These are phyloP conservation scores for Burhinus bistriatus DNA, from an alignment of 2,113 vertebrate species.

Conservation along the genomic window DNA sequence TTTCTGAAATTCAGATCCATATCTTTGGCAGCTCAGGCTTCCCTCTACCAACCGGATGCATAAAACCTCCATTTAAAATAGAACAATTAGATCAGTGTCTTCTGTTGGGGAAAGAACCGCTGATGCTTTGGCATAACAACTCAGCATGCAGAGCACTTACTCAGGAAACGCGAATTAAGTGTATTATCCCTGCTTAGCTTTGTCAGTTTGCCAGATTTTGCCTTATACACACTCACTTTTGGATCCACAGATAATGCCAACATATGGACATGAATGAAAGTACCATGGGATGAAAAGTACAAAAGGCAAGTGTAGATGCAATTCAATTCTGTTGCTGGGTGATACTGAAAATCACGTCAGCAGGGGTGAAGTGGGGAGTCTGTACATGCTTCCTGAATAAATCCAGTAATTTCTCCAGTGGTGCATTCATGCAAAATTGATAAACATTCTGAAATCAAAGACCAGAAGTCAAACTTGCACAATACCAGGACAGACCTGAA, in stretches of 20 bases:
- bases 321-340: neutral
- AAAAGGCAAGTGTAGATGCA: neutral
- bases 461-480: neutral
- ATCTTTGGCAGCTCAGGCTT: neutral
- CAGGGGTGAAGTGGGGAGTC: neutral
- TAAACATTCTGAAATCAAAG: neutral
- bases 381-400: neutral
- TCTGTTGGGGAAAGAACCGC: neutral
- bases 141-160: neutral
- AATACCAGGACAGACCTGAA: neutral
- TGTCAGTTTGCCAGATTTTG: neutral
- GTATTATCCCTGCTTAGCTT: neutral
- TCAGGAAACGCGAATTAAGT: neutral
- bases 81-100: neutral
- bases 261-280: neutral
- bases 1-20: neutral
- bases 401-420: neutral
- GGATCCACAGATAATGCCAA: neutral
- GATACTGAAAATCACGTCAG: neutral
- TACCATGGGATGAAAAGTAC: neutral
- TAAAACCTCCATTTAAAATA: neutral
- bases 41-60: neutral
- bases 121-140: neutral
- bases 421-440: neutral
- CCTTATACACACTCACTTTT: rapidly evolving